Evolutionary conservation across 2,113 vertebrate species (phyloP).

Genomic region (Callipepla californica): DNA sequence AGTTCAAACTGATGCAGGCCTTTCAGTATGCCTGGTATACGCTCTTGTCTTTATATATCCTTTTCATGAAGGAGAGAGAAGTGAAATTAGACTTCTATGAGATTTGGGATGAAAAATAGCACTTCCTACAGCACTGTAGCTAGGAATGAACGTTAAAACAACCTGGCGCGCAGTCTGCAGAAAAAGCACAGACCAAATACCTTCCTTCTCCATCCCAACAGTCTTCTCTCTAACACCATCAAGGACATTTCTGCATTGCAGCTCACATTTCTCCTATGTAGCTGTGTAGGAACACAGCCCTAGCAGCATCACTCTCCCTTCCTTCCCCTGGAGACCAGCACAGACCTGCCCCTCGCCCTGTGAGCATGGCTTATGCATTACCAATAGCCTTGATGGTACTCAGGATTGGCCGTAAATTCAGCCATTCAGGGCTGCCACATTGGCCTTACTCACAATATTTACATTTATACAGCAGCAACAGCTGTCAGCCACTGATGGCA

Average conservation of each 20-base stretch:
- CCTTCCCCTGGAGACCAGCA: background rate
- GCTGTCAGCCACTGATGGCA: conserved; percentile 42
- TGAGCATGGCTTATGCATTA: fast-evolving
- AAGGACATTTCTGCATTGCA: background rate
- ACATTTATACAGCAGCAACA: background rate
- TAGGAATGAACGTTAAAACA: background rate
- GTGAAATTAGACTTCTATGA: background rate
- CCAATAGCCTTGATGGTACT: background rate
- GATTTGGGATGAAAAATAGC: background rate
- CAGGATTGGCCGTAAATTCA: background rate
- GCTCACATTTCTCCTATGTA: background rate
- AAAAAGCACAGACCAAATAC: background rate
- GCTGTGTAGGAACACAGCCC: fast-evolving
- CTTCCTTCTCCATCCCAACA: background rate
- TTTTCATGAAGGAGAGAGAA: background rate
- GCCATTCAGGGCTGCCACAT: background rate
- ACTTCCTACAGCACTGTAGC: background rate
- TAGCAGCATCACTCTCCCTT: background rate
- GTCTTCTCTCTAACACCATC: background rate
- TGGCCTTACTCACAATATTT: background rate
- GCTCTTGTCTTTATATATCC: background rate
- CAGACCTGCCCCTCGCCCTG: background rate
- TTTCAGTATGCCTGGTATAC: background rate
- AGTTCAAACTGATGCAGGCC: background rate
- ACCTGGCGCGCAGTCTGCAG: background rate